Conservation (phyloP, 2,888 invertebrate genomes). For the Allacma fusca region DNA sequence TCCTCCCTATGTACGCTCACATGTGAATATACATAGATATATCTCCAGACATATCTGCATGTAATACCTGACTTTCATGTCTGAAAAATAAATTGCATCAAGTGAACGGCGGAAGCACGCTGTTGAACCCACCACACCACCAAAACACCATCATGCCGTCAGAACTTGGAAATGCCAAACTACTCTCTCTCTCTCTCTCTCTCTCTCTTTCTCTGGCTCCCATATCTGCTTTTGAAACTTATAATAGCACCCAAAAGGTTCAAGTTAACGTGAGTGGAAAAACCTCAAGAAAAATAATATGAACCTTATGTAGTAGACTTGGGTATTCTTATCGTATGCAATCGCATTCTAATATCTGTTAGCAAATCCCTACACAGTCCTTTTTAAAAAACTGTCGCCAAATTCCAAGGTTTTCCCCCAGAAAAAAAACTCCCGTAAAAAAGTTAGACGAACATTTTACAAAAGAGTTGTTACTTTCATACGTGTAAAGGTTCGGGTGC, state of each 20-base stretch:
- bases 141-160: neutral
- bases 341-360: no score
- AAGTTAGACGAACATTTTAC: no score
- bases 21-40: neutral
- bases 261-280: neutral
- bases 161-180: slow-evolving; percentile 4
- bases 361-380: no score
- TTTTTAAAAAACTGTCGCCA: no score
- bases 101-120: slow-evolving; percentile 20
- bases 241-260: neutral
- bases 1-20: neutral
- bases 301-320: no score
- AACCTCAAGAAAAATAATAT: neutral
- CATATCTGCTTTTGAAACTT: neutral
- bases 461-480: no score
- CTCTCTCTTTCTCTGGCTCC: neutral
- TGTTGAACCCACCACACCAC: slow-evolving; percentile 12
- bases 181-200: no score
- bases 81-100: slow-evolving; percentile 35
- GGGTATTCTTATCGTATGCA: no score
- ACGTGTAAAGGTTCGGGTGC: no score
- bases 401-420: no score
- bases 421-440: no score
- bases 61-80: slow-evolving; percentile 14
- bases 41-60: neutral